Conservation (phyloP, 1,140 invertebrate genomes). For the Goniozus legneri region DNA sequence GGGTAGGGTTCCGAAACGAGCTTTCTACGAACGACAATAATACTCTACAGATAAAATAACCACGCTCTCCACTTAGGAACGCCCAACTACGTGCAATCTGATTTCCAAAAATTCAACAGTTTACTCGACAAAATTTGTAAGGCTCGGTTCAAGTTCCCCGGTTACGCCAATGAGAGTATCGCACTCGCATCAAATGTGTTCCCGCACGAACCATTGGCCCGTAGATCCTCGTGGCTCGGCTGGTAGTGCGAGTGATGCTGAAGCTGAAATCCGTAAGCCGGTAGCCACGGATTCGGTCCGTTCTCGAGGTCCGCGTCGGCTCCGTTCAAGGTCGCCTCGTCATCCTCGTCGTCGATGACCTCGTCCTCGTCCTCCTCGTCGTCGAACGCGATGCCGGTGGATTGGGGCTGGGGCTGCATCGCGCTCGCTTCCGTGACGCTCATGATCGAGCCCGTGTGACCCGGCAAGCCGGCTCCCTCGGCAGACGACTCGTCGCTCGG, state of each 20-base stretch:
- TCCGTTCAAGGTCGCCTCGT: slow-evolving; percentile 3
- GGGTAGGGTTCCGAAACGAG: too few relatives aligned
- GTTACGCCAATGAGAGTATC: too few relatives aligned
- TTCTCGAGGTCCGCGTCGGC: slow-evolving; percentile 40
- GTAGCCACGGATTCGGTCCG: slow-evolving; percentile 50
- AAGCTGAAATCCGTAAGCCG: slow-evolving; percentile 52
- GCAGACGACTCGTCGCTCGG: not conserved
- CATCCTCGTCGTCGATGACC: not conserved
- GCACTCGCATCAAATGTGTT: too few relatives aligned
- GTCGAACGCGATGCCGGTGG: too few relatives aligned
- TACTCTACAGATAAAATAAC: too few relatives aligned
- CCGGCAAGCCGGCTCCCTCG: not conserved
- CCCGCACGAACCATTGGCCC: slow-evolving; percentile 49
- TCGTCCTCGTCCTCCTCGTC: not conserved
- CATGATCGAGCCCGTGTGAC: too few relatives aligned
- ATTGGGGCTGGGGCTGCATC: too few relatives aligned
- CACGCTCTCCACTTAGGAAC: too few relatives aligned
- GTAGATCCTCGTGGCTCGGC: slow-evolving; percentile 45
- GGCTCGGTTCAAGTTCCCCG: too few relatives aligned
- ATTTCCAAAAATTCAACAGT: slow-evolving; percentile 3
- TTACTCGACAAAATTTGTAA: slow-evolving; percentile 7
- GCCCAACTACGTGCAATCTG: too few relatives aligned
- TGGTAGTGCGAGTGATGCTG: slow-evolving; percentile 47
- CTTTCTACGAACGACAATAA: too few relatives aligned
- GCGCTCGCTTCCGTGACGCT: too few relatives aligned